These are phyloP conservation scores for Cactoblastis cactorum DNA, from an alignment of 2,888 invertebrate genomes.

Conservation along the genomic window DNA sequence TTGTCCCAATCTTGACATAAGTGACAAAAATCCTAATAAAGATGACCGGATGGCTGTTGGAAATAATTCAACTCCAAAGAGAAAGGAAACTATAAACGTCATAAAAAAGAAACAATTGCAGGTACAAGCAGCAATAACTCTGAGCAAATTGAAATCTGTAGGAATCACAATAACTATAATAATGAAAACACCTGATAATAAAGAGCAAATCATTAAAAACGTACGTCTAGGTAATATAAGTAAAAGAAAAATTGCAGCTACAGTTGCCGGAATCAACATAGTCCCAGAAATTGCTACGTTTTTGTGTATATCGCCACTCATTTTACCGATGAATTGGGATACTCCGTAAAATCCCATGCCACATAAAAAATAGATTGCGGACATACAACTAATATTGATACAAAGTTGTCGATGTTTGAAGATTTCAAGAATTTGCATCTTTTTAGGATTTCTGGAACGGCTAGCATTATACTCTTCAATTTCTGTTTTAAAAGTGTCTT, in stretches of 20 bases:
- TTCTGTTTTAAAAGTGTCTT: conserved; percentile 40
- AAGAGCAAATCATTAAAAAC: conserved; percentile 79
- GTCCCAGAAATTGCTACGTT: conserved; percentile 87
- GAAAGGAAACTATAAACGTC: conserved; percentile 89
- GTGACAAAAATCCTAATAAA: conserved; percentile 88
- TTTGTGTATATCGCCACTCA: conserved; percentile 86
- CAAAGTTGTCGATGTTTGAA: conserved; percentile 72
- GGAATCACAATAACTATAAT: conserved; percentile 44
- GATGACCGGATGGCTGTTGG: conserved; percentile 91
- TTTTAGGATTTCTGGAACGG: conserved; percentile 3
- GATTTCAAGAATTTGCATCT: conserved; percentile 50
- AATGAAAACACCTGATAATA: conserved; percentile 53
- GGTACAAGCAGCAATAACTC: conserved; percentile 81
- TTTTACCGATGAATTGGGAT: conserved; percentile 86
- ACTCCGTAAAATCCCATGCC: conserved; percentile 92
- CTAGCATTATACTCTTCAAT: conserved; percentile 27
- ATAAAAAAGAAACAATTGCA: conserved; percentile 89
- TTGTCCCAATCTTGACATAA: conserved; percentile 89
- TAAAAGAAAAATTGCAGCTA: conserved; percentile 77
- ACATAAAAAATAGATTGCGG: conserved; percentile 86
- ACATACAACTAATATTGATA: conserved; percentile 82
- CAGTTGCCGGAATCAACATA: conserved; percentile 81
- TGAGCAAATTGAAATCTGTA: conserved; percentile 49
- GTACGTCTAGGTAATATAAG: conserved; percentile 80
- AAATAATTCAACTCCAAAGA: conserved; percentile 91